Base-by-base conservation (phyloP, 1,140 invertebrate species). In the Drosophila lini region DNA sequence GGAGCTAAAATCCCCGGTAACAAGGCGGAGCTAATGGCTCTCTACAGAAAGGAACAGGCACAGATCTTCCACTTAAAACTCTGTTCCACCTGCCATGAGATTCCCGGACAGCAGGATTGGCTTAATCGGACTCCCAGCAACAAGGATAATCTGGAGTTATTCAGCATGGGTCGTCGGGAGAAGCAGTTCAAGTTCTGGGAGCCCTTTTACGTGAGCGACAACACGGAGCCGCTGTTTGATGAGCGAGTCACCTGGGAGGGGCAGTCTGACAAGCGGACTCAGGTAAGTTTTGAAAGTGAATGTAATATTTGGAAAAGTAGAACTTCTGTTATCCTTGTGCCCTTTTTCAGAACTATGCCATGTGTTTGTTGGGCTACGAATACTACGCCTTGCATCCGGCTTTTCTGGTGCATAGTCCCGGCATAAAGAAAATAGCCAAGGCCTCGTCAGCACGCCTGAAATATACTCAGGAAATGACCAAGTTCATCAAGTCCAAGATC, bases 221-320 rank as follows among this genome's bases (percentile, higher is more conserved):
- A 97, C 90, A 93, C 94, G 13, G 97, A 98, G 77, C 97, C 97
- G 0, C 92, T 97, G 34, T 98, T 98, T 86, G 97, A 98, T 80
- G 96, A 97, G 91, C 94, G 97, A 74, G 94, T 97, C 32, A 96
- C 95, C 78, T 97, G 97, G 97, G 96, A 97, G 86, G 97, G 97
- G 22, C 96, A 97, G 92, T 96, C 96, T 80, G 96, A 97, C 91
- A 97, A 97, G 93, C 98, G 98, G 95, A 97, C 97, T 62, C 97
- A 98, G 95, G 97, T 25, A 25, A 25, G 25, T n/a, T n/a, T n/a
- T n/a, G n/a, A n/a, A n/a, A n/a, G n/a, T n/a, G n/a, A n/a, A n/a
- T n/a, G n/a, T n/a, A n/a, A n/a, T n/a, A n/a, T n/a, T n/a, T n/a
- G n/a, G n/a, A n/a, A n/a, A n/a, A n/a, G n/a, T n/a, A n/a, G n/a